phyloP scores from a whole-genome alignment of 2,797 vertebrate species.

The Labeo calbasu region DNA sequence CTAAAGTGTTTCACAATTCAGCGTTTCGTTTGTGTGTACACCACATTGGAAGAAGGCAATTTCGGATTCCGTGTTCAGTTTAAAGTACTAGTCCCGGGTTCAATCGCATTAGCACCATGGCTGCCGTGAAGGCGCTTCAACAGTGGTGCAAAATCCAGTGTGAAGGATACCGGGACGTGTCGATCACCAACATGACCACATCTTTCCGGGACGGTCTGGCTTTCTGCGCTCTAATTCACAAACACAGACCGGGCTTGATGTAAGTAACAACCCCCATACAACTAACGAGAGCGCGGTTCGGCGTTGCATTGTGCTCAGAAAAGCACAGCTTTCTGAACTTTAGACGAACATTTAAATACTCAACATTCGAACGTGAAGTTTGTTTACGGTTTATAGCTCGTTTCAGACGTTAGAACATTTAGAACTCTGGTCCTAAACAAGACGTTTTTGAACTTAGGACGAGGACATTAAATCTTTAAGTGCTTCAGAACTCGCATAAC shows the following conservation, averaged over 20 bases:
- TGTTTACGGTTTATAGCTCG: not conserved
- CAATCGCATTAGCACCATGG: conserved; percentile 71
- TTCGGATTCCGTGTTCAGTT: not conserved
- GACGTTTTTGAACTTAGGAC: not conserved
- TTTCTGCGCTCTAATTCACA: conserved; percentile 96
- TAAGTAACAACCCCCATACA: conserved; percentile 68
- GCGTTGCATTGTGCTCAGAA: not conserved
- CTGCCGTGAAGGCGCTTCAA: conserved; percentile 91
- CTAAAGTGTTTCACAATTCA: not conserved
- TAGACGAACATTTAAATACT: not conserved
- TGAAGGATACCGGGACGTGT: conserved; percentile 89
- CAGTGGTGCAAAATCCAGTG: conserved; percentile 92
- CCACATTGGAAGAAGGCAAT: not conserved
- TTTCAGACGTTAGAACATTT: not conserved
- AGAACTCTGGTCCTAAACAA: not conserved
- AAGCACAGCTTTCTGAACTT: not conserved
- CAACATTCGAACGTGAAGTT: not conserved
- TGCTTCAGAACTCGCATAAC: not conserved
- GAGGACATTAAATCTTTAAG: not conserved
- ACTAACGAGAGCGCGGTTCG: not conserved
- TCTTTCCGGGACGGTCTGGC: conserved; percentile 96
- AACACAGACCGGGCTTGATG: conserved; percentile 94
- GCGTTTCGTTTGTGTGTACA: not conserved
- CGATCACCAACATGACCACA: conserved; percentile 96
- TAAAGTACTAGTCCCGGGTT: not conserved